phyloP scores from a whole-genome alignment of 2,797 vertebrate genomes.

The Emydoidea blandingii region DNA sequence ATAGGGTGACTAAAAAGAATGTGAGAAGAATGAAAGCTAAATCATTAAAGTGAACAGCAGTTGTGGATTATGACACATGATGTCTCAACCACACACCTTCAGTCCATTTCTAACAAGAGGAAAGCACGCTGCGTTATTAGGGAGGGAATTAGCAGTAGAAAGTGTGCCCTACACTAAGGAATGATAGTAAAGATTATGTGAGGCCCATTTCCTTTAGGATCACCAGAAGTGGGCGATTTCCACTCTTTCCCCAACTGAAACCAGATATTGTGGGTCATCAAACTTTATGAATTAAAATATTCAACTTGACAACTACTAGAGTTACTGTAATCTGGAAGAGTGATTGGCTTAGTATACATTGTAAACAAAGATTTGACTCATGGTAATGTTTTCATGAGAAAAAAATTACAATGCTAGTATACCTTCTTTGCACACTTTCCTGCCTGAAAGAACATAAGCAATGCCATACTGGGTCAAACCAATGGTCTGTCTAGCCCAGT shows the following conservation, averaged over 20 bases:
- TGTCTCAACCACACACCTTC: slow-evolving; percentile 55
- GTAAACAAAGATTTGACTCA: not conserved
- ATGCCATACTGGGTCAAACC: not conserved
- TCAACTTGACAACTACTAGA: slow-evolving; percentile 7
- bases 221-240: not conserved
- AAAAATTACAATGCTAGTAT: not conserved
- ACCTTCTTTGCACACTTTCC: not conserved
- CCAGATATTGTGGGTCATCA: not conserved
- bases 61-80: slow-evolving; percentile 56
- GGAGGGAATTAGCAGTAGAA: slow-evolving; percentile 51
- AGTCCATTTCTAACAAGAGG: slow-evolving; percentile 41
- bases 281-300: not conserved
- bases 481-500: not conserved
- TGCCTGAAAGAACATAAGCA: not conserved
- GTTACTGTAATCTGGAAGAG: not conserved
- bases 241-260: not conserved
- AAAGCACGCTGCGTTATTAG: slow-evolving; percentile 42
- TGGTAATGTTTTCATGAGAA: not conserved
- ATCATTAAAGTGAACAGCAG: slow-evolving; percentile 32
- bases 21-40: slow-evolving; percentile 52
- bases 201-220: not conserved
- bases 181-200: not conserved
- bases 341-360: not conserved
- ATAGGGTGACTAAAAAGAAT: slow-evolving; percentile 57
- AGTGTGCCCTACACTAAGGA: slow-evolving; percentile 21